Evolutionary conservation across 2,888 invertebrate genomes (phyloP).

Genomic region (Drosophila hamatofila): DNA sequence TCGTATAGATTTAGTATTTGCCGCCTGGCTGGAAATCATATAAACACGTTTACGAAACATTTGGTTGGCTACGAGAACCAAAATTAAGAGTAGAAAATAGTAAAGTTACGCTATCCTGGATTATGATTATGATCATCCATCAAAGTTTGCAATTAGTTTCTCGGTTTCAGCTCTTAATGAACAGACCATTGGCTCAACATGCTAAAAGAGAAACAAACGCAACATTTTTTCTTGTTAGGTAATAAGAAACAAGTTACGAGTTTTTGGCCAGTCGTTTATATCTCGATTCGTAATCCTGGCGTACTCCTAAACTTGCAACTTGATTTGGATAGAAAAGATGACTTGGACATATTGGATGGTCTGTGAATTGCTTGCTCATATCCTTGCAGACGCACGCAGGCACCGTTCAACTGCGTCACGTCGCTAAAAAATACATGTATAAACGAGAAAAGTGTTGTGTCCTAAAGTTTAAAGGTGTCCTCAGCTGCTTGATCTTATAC

Average conservation of each 20-base stretch:
- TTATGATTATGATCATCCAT: conserved; percentile 5
- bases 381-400: conserved; percentile 55
- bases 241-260: conserved; percentile 58
- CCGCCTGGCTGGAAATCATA: conserved; percentile 30
- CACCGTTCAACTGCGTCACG: conserved; percentile 61
- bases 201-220: conserved; percentile 72
- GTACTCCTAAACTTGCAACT: conserved; percentile 30
- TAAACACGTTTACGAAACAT: conserved; percentile 15
- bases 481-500: conserved; percentile 21
- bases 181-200: conserved; percentile 19
- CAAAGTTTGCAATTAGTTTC: conserved; percentile 23
- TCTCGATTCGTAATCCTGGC: conserved; percentile 27
- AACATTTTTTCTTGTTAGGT: conserved; percentile 60
- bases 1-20: conserved; percentile 12
- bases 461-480: conserved; percentile 48
- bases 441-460: conserved; percentile 58
- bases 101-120: conserved; percentile 42
- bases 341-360: background rate
- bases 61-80: conserved; percentile 46
- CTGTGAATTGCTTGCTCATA: conserved; percentile 28
- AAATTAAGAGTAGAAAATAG: conserved; percentile 37
- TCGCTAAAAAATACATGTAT: conserved; percentile 50
- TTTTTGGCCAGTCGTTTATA: conserved; percentile 24
- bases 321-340: conserved; percentile 14
- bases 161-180: conserved; percentile 24